Evolutionary conservation across 2,113 vertebrate genomes (phyloP).

Genomic region (Clarias gariepinus): DNA sequence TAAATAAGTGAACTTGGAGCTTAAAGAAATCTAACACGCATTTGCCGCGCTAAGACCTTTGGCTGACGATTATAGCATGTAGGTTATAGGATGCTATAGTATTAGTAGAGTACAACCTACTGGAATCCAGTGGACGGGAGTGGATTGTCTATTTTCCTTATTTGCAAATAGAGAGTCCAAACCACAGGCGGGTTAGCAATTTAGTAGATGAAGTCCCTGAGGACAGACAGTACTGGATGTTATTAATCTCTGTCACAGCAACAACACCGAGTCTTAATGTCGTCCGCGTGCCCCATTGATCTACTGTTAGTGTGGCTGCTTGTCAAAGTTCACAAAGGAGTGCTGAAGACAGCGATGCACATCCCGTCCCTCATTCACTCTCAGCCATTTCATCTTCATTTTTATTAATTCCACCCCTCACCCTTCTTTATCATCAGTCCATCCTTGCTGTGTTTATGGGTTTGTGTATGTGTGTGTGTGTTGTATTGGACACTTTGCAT

Average conservation of each 20-base stretch:
- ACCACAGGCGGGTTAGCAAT: constrained; percentile 23
- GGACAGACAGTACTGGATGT: not conserved
- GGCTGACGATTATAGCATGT: not conserved
- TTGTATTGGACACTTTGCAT: constrained; percentile 3
- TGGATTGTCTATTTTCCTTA: not conserved
- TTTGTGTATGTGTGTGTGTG: not conserved
- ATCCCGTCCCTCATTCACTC: not conserved
- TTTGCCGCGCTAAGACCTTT: not conserved
- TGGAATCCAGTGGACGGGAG: not conserved
- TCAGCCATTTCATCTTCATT: not conserved
- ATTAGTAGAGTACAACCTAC: not conserved
- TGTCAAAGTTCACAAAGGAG: constrained; percentile 6
- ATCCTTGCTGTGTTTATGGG: not conserved
- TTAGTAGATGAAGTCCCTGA: constrained; percentile 5
- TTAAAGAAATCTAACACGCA: too few species aligned
- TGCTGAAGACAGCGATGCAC: not conserved
- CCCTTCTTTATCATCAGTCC: not conserved
- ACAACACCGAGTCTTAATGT: constrained; percentile 10
- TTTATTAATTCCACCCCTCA: not conserved
- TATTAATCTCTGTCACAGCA: constrained; percentile 28
- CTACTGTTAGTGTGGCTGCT: not conserved
- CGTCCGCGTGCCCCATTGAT: constrained; percentile 3
- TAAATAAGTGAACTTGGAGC: too few species aligned
- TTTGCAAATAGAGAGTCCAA: constrained; percentile 5
- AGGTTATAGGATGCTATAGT: not conserved